Evolutionary conservation across 2,888 invertebrate species (phyloP).

Genomic region (Camptogramma bilineatum): DNA sequence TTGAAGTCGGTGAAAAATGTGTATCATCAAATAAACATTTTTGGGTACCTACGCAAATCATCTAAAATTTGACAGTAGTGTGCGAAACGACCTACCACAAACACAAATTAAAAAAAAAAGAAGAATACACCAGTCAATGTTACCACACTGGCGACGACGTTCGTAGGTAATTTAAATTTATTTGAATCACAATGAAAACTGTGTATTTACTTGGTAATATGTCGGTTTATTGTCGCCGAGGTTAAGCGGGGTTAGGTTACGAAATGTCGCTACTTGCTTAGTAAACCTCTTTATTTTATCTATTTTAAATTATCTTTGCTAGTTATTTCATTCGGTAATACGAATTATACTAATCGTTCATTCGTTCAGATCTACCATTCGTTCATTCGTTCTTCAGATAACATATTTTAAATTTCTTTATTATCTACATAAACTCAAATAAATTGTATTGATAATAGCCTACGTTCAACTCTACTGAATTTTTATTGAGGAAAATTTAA

Average conservation of each 20-base stretch:
- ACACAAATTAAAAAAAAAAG: constrained; percentile 36
- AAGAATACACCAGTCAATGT: constrained; percentile 47
- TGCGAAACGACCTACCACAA: constrained; percentile 66
- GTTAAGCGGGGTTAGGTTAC: constrained; percentile 75
- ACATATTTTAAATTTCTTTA: neutral
- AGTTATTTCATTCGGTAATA: constrained; percentile 8
- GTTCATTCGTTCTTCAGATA: neutral
- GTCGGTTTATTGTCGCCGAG: constrained; percentile 64
- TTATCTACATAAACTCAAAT: neutral
- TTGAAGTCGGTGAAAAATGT: no score
- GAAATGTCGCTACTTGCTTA: constrained; percentile 53
- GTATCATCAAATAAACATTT: constrained; percentile 25
- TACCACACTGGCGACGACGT: constrained; percentile 60
- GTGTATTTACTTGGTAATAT: constrained; percentile 78
- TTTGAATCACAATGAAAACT: constrained; percentile 78
- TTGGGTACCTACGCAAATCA: constrained; percentile 26
- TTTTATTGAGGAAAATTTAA: neutral
- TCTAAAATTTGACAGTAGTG: constrained; percentile 45
- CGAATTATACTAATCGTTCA: neutral
- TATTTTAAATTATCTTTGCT: constrained; percentile 13
- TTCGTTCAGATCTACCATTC: neutral
- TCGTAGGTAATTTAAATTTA: constrained; percentile 75
- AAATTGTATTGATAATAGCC: no score
- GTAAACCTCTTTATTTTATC: constrained; percentile 25
- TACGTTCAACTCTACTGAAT: neutral